Evolutionary conservation across 2,113 vertebrate genomes (phyloP).

Genomic region (Raphicerus campestris): DNA sequence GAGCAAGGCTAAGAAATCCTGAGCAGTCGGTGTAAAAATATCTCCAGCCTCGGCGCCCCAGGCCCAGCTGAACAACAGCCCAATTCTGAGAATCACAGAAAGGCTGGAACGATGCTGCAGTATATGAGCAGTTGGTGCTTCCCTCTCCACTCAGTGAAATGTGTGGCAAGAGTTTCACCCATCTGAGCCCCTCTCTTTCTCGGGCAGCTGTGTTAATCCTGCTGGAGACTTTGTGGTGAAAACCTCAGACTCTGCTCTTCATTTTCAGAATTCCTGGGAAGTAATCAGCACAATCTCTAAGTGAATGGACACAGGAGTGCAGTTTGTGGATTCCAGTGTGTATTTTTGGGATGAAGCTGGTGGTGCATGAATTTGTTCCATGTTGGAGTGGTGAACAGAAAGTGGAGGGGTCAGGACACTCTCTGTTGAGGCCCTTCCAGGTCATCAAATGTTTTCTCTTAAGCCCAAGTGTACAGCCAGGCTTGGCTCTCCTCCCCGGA

Average conservation of each 20-base stretch:
- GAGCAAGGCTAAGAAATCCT: neutral
- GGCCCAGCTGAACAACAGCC: neutral
- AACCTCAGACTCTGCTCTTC: constrained; percentile 23
- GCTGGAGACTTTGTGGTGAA: neutral
- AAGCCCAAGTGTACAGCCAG: neutral
- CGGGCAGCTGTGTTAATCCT: neutral
- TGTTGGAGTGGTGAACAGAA: neutral
- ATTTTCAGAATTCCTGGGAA: constrained; percentile 10
- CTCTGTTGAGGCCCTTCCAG: neutral
- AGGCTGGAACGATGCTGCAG: rapidly evolving
- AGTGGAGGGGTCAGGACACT: neutral
- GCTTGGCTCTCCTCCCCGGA: neutral
- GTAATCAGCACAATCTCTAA: neutral
- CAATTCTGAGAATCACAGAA: neutral
- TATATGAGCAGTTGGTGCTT: neutral
- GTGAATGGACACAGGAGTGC: neutral
- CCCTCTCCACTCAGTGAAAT: neutral
- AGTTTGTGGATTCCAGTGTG: neutral
- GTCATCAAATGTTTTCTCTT: neutral
- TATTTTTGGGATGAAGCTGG: neutral
- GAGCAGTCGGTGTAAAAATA: neutral
- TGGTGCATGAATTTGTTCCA: neutral
- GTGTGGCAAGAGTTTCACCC: neutral
- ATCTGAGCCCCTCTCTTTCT: neutral
- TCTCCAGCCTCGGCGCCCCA: neutral